Evolutionary conservation across 1,140 invertebrate genomes (phyloP).

Genomic region (Choristoneura fumiferana): DNA sequence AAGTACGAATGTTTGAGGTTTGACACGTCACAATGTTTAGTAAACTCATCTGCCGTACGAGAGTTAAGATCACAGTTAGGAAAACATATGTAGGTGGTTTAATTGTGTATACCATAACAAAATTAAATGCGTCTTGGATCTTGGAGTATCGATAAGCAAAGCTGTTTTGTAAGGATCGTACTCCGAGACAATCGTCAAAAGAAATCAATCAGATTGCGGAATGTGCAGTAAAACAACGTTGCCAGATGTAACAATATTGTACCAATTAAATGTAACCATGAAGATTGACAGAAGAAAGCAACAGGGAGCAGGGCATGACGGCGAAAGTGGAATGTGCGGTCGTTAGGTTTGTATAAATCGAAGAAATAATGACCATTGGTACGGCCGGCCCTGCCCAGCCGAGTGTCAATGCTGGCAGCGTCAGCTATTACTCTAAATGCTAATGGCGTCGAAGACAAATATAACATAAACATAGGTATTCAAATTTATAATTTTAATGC

Average conservation of each 20-base stretch:
- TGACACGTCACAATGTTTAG: constrained; percentile 14
- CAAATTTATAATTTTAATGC: too few species aligned
- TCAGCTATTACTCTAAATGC: constrained; percentile 6
- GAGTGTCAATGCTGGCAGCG: constrained; percentile 27
- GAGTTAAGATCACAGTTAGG: constrained; percentile 7
- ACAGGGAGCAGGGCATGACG: constrained; percentile 28
- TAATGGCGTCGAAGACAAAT: background rate
- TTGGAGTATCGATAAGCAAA: background rate
- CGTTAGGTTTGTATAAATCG: constrained; percentile 29
- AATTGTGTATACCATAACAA: constrained; percentile 9
- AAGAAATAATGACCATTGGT: constrained; percentile 31
- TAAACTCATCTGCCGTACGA: constrained; percentile 1
- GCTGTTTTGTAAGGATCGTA: background rate
- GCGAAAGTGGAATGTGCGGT: constrained; percentile 43
- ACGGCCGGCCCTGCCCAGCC: constrained; percentile 1
- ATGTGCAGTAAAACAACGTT: constrained; percentile 16
- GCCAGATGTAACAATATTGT: constrained; percentile 33
- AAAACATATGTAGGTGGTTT: background rate
- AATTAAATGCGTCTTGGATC: background rate
- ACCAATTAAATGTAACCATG: constrained; percentile 39
- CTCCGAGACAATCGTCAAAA: constrained; percentile 1
- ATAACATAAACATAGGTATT: too few species aligned
- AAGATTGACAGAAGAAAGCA: constrained; percentile 48
- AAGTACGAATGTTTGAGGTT: constrained; percentile 17
- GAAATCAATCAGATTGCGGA: constrained; percentile 14